These are phyloP conservation scores for Syndactyla subalaris DNA, from an alignment of 2,797 vertebrate genomes.

Conservation along the genomic window DNA sequence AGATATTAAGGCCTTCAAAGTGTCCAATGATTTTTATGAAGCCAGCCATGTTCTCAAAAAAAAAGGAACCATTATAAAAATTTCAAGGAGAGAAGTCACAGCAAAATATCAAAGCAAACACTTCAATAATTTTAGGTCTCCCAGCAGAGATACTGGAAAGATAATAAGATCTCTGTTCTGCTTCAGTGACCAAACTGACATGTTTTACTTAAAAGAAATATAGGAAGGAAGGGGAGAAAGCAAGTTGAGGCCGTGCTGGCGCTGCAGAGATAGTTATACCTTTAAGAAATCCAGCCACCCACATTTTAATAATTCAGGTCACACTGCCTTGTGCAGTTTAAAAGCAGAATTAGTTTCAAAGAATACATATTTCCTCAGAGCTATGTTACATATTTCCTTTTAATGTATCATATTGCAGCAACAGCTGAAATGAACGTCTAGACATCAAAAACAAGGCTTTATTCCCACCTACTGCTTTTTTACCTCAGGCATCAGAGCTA, in stretches of 20 bases:
- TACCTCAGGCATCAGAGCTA: constrained; percentile 78
- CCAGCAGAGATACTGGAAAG: constrained; percentile 70
- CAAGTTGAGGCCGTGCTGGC: constrained; percentile 31
- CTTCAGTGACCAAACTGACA: constrained; percentile 65
- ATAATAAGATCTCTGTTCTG: constrained; percentile 70
- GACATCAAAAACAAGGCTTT: constrained; percentile 77
- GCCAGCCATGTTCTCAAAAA: constrained; percentile 42
- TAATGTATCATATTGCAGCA: constrained; percentile 77
- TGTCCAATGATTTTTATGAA: constrained; percentile 32
- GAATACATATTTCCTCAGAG: constrained; percentile 79
- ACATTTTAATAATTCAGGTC: constrained; percentile 77
- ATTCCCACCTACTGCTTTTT: constrained; percentile 77
- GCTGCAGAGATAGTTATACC: constrained; percentile 29
- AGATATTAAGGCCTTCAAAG: constrained; percentile 63
- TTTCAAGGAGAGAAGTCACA: constrained; percentile 62
- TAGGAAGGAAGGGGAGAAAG: constrained; percentile 39
- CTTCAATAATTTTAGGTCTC: constrained; percentile 74
- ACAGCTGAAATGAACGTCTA: constrained; percentile 77
- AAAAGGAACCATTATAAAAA: constrained; percentile 63
- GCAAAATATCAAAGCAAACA: constrained; percentile 73
- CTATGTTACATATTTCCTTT: constrained; percentile 79
- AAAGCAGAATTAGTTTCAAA: constrained; percentile 79
- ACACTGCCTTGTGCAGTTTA: constrained; percentile 71
- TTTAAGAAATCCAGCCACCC: constrained; percentile 73
- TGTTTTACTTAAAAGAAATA: constrained; percentile 64